Evolutionary conservation across 1,140 invertebrate species (phyloP), one percentile per base, ranked within the genome.

Genomic region (Lepeophtheirus salmonis): DNA sequence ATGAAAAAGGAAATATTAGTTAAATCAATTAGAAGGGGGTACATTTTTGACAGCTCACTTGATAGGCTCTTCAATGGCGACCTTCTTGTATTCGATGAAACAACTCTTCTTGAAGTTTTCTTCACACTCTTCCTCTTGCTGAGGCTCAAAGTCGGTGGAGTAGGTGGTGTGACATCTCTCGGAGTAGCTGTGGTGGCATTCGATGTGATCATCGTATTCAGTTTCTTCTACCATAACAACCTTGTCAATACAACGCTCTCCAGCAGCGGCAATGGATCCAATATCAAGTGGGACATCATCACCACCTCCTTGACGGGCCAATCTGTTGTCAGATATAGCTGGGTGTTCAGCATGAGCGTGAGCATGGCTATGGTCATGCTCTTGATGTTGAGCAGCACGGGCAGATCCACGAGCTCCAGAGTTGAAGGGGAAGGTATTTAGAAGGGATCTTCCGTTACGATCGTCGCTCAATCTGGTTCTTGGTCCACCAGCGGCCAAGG

Each of bases 21-120:
- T 6, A 41, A 41, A 41, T 10, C 30, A 41, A 41, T 41, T 41
- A n/a, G n/a, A n/a, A n/a, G n/a, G n/a, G n/a, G n/a, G n/a, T n/a
- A n/a, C n/a, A n/a, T n/a, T n/a, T n/a, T n/a, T n/a, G n/a, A n/a
- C n/a, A n/a, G n/a, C 30, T 17, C 16, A 20, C 22, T 53, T 26
- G 12, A 61, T 24, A 14, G 49, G 14, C n/a, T 24, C 59, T 2
- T 61, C 49, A 24, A 53, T 25, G 16, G 59, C 59, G 2, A 22
- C 49, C 25, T 54, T 54, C n/a, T 20, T 18, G 50, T 57, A 57
- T 21, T 57, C 55, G 16, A 57, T 57, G 55, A 57, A 57, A 23
- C 55, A 57, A 14, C 26, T 24, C 59, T 61, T 61, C 50, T 53
- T 61, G 59, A 56, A 61, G 50, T 61, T 61, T n/a, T 61, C 59